Evolutionary conservation across 1,140 invertebrate species (phyloP).

Genomic region (Bilobella aurantiaca): DNA sequence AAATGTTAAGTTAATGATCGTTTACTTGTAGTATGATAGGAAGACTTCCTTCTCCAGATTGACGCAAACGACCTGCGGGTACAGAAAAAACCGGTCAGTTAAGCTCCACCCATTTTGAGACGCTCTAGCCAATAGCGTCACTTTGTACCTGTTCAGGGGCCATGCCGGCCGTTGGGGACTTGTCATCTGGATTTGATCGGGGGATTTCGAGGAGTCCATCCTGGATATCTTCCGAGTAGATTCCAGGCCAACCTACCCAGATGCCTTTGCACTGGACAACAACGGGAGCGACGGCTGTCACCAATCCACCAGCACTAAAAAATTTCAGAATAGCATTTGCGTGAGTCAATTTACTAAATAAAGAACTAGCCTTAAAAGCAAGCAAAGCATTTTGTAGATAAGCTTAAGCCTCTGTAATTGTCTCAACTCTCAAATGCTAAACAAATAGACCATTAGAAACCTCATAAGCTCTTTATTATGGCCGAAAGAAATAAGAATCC

Average conservation of each 20-base stretch:
- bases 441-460: too few species aligned
- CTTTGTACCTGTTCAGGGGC: constrained; percentile 60
- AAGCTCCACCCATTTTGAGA: constrained; percentile 28
- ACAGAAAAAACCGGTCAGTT: constrained; percentile 5
- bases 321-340: too few species aligned
- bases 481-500: too few species aligned
- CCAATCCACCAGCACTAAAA: constrained; percentile 62
- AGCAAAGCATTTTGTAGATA: too few species aligned
- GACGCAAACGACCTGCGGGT: constrained; percentile 63
- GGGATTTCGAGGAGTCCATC: constrained; percentile 57
- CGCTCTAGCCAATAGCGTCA: too few species aligned
- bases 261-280: constrained; percentile 69
- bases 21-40: constrained; percentile 68
- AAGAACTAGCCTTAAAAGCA: too few species aligned
- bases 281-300: constrained; percentile 79
- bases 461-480: too few species aligned
- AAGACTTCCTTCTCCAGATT: constrained; percentile 61
- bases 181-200: constrained; percentile 70
- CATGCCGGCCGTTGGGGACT: constrained; percentile 70
- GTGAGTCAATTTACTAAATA: too few species aligned
- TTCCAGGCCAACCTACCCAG: constrained; percentile 83
- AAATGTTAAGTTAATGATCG: constrained; percentile 62
- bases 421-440: too few species aligned
- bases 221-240: constrained; percentile 58
- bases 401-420: too few species aligned